Evolutionary conservation across 2,888 invertebrate genomes (phyloP), one percentile per base, ranked within the genome.

Genomic region (Hoplodrina ambigua): DNA sequence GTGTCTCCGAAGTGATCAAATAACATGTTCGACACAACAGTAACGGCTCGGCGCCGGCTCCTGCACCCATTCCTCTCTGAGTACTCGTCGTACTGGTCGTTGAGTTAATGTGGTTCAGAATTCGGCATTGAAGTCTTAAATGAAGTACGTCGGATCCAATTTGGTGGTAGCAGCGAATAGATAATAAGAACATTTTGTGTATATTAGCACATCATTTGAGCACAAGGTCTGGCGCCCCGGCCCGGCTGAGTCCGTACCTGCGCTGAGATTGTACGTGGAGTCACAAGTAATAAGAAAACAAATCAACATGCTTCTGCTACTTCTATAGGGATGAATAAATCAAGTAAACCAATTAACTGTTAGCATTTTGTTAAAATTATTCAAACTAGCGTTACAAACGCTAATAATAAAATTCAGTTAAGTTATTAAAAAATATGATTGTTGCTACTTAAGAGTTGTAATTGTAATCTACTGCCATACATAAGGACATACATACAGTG

Each of bases 141-240:
- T 64, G n/a, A 46, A 54, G 37, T 54, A 57, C 56, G 19, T 54
- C 6, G 41, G 30, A 66, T 61, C 19, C 52, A 69, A 82, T 75
- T 60, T 63, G 25, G 69, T 49, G 66, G 59, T 37, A 62, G 46
- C 41, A 20, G 44, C 11, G 58, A 63, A 63, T 53, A 64, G 62
- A 69, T 72, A 62, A 61, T 64, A 70, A 44, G 65, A 80, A 69
- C 56, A 58, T 64, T 76, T 33, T 44, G 33, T 55, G 59, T 54
- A 46, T 59, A 72, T 75, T 66, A 81, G 62, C 59, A 49, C 71
- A 64, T 64, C 56, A 67, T 67, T 65, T 33, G 53, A 53, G 52
- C 41, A 57, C 37, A 57, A 50, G 41, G 53, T 58, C 37, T 50
- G 19, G 50, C 58, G 41, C 41, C 44, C 20, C 57, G 19, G 30